These are phyloP conservation scores for Neotragus pygmaeus DNA, from an alignment of 2,113 vertebrate genomes.

Conservation along the genomic window DNA sequence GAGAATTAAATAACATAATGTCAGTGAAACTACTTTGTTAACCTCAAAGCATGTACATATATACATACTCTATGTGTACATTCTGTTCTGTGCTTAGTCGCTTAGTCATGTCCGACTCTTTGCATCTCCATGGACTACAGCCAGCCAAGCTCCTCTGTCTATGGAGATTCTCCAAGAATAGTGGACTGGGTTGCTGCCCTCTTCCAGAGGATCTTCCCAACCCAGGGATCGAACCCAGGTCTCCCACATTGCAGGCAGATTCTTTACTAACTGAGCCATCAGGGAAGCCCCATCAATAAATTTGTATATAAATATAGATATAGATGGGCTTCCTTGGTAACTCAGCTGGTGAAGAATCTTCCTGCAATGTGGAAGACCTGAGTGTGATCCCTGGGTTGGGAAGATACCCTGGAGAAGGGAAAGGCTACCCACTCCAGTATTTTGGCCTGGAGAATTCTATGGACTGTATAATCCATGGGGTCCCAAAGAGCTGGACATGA, in stretches of 20 bases:
- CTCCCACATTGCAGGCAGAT: neutral
- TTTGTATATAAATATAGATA: neutral
- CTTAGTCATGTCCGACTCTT: neutral
- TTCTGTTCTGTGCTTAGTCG: accelerated
- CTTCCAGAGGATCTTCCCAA: neutral
- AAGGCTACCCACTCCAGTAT: neutral
- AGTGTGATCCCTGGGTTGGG: neutral
- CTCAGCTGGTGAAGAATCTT: neutral
- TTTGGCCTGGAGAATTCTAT: neutral
- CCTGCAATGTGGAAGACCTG: neutral
- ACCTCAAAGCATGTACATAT: neutral
- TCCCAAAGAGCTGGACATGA: accelerated
- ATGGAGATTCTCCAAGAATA: neutral
- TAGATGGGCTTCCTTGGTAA: neutral
- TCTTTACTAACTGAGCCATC: neutral
- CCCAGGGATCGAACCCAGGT: no score
- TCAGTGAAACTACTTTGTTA: neutral
- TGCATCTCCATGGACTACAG: neutral
- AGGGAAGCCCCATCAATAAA: neutral
- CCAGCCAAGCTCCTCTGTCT: neutral
- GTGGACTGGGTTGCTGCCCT: neutral
- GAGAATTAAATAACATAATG: neutral
- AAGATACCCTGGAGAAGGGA: neutral
- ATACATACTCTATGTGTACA: neutral
- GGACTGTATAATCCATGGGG: neutral